Conservation (phyloP, 1,140 invertebrate species). For the Nomia melanderi region DNA sequence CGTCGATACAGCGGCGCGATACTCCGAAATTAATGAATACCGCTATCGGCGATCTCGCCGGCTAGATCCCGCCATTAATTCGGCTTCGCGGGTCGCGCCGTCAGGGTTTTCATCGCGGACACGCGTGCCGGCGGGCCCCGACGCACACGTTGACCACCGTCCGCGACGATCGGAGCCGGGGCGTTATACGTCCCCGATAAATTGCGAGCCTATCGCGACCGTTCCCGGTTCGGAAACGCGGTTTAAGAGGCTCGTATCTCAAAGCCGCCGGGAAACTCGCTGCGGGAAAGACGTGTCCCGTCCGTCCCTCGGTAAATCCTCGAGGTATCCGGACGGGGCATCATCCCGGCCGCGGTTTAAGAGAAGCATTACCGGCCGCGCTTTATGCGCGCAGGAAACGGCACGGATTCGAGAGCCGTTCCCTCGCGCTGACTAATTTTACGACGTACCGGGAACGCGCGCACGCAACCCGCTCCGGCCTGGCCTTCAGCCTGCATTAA, state of each 20-base stretch:
- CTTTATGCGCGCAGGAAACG: constrained; percentile 29
- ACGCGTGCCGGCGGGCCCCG: too few relatives aligned
- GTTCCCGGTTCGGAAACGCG: too few relatives aligned
- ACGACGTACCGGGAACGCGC: constrained; percentile 11
- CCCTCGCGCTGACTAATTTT: constrained; percentile 41
- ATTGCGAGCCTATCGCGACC: too few relatives aligned
- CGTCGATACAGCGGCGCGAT: too few relatives aligned
- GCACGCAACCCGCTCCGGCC: constrained; percentile 8
- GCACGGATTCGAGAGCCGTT: constrained; percentile 36
- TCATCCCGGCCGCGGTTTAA: constrained; percentile 18
- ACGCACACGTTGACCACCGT: too few relatives aligned
- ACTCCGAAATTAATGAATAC: too few relatives aligned
- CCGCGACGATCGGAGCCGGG: too few relatives aligned
- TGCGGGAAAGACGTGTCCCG: background rate
- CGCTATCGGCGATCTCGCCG: too few relatives aligned
- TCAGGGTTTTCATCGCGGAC: too few relatives aligned
- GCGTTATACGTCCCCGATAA: too few relatives aligned
- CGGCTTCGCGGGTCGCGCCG: too few relatives aligned
- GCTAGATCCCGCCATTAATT: too few relatives aligned
- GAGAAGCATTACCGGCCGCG: constrained; percentile 16
- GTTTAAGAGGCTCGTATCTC: background rate
- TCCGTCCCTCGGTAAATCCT: constrained; percentile 13
- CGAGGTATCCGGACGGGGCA: constrained; percentile 11
- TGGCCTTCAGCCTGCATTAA: constrained; percentile 5
- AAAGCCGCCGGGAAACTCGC: constrained; percentile 11